These are phyloP conservation scores for Corvus hawaiiensis DNA, from an alignment of 2,113 vertebrate genomes.

Conservation along the genomic window DNA sequence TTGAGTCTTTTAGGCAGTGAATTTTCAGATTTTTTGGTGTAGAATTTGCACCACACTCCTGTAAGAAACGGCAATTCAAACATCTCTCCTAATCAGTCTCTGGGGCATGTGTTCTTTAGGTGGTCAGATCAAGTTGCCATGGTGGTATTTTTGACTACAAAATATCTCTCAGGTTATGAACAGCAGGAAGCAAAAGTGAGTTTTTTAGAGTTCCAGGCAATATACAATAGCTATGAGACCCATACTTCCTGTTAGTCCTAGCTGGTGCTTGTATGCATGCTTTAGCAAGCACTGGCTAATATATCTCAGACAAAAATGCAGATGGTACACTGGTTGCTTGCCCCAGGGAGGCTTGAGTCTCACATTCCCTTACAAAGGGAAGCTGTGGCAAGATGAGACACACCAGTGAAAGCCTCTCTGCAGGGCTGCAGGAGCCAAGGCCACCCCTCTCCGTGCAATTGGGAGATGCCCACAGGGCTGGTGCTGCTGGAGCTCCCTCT, in stretches of 20 bases:
- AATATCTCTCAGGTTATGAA: neutral
- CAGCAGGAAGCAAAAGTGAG: neutral
- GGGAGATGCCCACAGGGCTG: too few relatives aligned
- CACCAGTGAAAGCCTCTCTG: neutral
- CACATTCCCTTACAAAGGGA: neutral
- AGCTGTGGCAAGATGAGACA: neutral
- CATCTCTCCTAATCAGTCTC: neutral
- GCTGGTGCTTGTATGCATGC: neutral
- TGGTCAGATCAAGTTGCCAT: neutral
- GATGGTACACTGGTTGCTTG: neutral
- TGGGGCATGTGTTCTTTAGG: neutral
- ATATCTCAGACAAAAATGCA: neutral
- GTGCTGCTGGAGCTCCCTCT: neutral
- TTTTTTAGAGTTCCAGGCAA: neutral
- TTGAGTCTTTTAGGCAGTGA: neutral
- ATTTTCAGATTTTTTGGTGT: neutral
- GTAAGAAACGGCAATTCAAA: neutral
- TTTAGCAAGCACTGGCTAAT: neutral
- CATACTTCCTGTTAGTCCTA: neutral
- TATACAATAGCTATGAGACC: neutral
- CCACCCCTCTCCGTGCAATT: rapidly evolving
- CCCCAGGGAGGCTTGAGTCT: neutral
- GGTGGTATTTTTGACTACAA: neutral
- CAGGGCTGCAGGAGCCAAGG: neutral
- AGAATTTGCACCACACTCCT: neutral